Evolutionary conservation across 2,797 vertebrate species (phyloP).

Genomic region (Megaceryle alcyon): DNA sequence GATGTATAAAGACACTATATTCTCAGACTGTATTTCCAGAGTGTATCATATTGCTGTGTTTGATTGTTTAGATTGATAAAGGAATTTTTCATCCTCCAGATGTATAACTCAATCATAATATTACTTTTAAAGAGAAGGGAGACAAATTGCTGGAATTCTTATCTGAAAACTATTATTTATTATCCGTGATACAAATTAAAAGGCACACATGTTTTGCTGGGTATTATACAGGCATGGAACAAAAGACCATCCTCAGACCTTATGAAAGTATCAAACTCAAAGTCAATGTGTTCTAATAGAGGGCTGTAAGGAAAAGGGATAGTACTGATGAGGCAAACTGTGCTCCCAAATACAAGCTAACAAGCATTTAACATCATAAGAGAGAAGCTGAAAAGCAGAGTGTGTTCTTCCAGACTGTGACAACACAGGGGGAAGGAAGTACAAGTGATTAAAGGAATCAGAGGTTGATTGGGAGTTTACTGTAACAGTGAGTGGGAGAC

Average conservation of each 20-base stretch:
- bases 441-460: neutral
- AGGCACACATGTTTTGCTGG: neutral
- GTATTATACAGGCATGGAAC: neutral
- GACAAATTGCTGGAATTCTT: neutral
- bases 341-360: neutral
- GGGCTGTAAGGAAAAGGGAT: neutral
- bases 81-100: neutral
- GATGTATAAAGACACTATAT: neutral
- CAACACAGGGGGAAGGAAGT: neutral
- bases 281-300: slow-evolving; percentile 7
- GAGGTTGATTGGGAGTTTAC: neutral
- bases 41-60: neutral
- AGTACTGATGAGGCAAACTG: slow-evolving; percentile 14
- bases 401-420: neutral
- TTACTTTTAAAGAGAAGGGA: neutral
- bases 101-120: neutral
- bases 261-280: neutral
- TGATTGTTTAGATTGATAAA: neutral
- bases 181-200: neutral
- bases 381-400: neutral
- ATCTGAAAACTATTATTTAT: neutral
- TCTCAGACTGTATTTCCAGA: neutral
- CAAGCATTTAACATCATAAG: neutral
- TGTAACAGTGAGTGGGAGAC: neutral
- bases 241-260: neutral